Percentiles rank a stretch among this genome's conserved stretches.
Conservation (phyloP, 1,140 invertebrate genomes). For the Trachymyrmex cornetzi region DNA sequence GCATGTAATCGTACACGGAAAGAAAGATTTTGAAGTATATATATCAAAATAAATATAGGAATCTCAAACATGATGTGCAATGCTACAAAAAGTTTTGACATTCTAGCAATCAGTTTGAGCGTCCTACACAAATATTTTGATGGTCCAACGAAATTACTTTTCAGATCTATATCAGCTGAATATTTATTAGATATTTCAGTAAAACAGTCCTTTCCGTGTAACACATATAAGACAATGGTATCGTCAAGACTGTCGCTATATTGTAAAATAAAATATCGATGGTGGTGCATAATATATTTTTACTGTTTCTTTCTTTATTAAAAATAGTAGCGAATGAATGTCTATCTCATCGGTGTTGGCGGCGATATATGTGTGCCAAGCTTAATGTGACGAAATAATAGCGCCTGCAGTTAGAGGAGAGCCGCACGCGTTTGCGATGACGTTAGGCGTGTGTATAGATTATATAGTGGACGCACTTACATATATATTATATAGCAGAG, state of each 20-base stretch:
- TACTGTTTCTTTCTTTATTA: conserved; percentile 9
- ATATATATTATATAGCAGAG: conserved; percentile 9
- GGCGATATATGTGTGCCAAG: conserved; percentile 24
- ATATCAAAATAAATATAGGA: no score
- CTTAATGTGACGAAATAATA: conserved; percentile 63
- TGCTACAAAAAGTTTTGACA: no score
- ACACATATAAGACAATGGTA: background rate
- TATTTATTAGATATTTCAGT: no score
- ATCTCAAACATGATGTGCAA: no score
- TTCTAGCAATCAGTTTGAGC: no score
- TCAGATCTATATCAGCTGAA: no score
- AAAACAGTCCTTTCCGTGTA: no score
- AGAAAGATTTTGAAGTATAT: no score
- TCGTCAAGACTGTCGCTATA: background rate
- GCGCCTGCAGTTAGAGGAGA: conserved; percentile 49
- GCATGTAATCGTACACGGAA: background rate
- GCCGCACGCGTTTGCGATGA: conserved; percentile 26
- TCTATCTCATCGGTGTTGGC: background rate
- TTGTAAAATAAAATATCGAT: conserved; percentile 13
- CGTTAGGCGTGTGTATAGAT: conserved; percentile 35
- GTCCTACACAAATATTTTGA: no score
- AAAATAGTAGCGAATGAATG: conserved; percentile 9
- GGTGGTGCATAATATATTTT: background rate
- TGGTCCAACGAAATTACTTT: no score
- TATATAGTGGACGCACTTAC: conserved; percentile 12